Evolutionary conservation across 2,888 invertebrate species (phyloP).

Genomic region (Chrysolina americana): DNA sequence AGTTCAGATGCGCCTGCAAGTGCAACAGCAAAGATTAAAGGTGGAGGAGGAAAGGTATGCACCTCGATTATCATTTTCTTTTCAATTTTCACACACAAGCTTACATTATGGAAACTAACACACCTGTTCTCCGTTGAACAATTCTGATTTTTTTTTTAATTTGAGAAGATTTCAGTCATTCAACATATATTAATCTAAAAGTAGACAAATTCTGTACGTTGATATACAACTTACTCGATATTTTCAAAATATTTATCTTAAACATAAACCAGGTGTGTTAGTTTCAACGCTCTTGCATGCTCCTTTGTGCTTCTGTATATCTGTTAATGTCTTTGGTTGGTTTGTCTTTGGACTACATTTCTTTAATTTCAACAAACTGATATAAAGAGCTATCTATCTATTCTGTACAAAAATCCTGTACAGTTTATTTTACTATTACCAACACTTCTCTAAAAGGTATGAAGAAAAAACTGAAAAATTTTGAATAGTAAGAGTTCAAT

Average conservation of each 20-base stretch:
- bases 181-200: background rate
- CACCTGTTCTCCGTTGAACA: background rate
- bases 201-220: no score
- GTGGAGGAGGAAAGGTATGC: slow-evolving; percentile 86
- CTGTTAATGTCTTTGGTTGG: background rate
- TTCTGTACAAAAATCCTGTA: no score
- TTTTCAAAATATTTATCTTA: no score
- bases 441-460: no score
- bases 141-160: background rate
- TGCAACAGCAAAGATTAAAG: slow-evolving; percentile 84
- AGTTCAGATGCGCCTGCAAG: slow-evolving; percentile 85
- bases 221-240: no score
- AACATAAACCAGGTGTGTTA: background rate
- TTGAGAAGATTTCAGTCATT: no score
- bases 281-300: slow-evolving; percentile 3
- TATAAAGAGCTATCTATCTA: no score
- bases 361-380: background rate
- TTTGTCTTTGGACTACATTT: background rate
- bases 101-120: slow-evolving; percentile 2
- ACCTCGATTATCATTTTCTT: slow-evolving; percentile 50
- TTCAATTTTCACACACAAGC: slow-evolving; percentile 6
- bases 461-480: no score
- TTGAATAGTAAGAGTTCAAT: no score
- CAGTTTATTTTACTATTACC: no score
- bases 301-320: background rate